These are phyloP conservation scores for Petromus typicus DNA, from an alignment of 2,113 vertebrate species.

Conservation along the genomic window DNA sequence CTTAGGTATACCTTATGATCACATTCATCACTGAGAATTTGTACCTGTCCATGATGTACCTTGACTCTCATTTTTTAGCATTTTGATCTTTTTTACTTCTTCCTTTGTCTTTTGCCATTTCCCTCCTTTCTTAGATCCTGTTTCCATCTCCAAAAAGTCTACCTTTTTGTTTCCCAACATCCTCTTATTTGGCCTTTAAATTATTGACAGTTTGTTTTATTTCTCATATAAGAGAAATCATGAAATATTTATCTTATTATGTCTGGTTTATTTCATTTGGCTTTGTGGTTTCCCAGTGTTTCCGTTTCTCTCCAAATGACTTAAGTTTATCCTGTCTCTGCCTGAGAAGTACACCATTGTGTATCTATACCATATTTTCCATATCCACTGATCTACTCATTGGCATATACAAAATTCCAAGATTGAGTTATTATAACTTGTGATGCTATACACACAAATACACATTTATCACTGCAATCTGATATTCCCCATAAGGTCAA, in stretches of 20 bases:
- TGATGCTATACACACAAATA: neutral
- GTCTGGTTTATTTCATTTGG: neutral
- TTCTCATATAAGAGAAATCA: neutral
- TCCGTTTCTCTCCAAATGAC: neutral
- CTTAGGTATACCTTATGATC: no score
- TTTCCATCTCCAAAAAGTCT: neutral
- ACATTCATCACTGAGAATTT: no score
- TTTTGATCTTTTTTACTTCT: neutral
- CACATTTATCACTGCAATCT: neutral
- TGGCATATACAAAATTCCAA: neutral
- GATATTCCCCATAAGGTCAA: neutral
- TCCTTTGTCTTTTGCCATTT: neutral
- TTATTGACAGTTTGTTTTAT: neutral
- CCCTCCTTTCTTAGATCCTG: neutral
- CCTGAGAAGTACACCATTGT: neutral
- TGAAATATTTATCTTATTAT: neutral
- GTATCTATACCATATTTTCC: neutral
- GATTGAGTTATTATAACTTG: neutral
- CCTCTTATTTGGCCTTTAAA: neutral
- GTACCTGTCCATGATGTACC: no score
- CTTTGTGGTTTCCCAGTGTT: neutral
- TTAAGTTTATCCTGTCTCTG: neutral
- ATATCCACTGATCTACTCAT: neutral
- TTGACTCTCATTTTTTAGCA: no score
- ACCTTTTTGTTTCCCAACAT: neutral